phyloP scores from a whole-genome alignment of 1,140 invertebrate species.

The Patella vulgata region DNA sequence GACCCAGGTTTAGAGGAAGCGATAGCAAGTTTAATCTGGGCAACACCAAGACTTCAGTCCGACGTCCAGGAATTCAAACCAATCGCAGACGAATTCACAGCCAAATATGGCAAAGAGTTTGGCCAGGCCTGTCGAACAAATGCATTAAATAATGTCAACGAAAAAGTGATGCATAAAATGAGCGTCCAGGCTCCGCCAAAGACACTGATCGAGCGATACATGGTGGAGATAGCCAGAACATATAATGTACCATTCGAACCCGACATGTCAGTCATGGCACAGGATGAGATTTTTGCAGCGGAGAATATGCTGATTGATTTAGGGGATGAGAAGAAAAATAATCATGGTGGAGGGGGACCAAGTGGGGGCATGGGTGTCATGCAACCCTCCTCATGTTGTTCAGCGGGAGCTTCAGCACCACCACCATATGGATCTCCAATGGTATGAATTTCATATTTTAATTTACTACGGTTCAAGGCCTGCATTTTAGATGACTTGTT shows the following conservation, averaged over 20 bases:
- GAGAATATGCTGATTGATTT: conserved; percentile 85
- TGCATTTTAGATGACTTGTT: too few relatives aligned
- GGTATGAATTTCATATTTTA: too few relatives aligned
- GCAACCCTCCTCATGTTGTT: conserved; percentile 27
- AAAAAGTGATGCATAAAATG: conserved; percentile 96
- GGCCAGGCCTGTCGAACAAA: conserved; percentile 67
- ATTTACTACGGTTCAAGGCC: too few relatives aligned
- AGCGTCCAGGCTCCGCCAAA: conserved; percentile 96
- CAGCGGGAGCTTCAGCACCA: conserved; percentile 5
- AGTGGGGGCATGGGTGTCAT: conserved; percentile 50
- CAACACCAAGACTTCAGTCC: conserved; percentile 79
- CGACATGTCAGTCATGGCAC: conserved; percentile 76
- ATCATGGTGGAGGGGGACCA: conserved; percentile 58
- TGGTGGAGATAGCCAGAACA: conserved; percentile 92
- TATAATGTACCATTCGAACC: conserved; percentile 64
- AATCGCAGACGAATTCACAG: conserved; percentile 87
- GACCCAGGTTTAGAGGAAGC: conserved; percentile 96
- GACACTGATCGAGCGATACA: conserved; percentile 88
- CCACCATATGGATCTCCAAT: too few relatives aligned
- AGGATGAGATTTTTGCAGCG: conserved; percentile 74
- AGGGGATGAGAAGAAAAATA: conserved; percentile 47
- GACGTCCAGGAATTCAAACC: conserved; percentile 81
- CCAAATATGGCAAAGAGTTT: conserved; percentile 96
- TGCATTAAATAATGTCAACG: conserved; percentile 80
- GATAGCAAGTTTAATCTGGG: conserved; percentile 96